Evolutionary conservation across 1,140 invertebrate species (phyloP).

Genomic region (Cepaea nemoralis): DNA sequence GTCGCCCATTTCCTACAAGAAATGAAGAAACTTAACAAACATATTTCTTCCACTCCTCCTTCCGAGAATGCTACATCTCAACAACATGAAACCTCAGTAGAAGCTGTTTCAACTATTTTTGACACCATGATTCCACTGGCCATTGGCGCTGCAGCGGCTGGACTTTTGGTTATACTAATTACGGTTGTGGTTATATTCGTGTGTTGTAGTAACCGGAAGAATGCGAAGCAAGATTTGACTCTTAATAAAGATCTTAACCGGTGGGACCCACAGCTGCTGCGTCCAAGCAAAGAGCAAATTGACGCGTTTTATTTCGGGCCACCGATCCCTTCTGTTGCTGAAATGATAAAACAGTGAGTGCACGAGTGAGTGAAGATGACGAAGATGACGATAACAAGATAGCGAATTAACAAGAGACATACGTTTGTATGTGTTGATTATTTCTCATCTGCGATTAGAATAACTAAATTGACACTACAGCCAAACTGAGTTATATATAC

Average conservation of each 20-base stretch:
- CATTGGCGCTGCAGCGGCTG: background rate
- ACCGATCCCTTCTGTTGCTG: constrained; percentile 17
- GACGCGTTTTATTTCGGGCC: constrained; percentile 23
- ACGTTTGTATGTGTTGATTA: too few relatives aligned
- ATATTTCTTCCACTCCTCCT: background rate
- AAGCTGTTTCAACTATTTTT: background rate
- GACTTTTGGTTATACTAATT: background rate
- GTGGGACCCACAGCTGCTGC: constrained; percentile 33
- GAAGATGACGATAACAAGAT: too few relatives aligned
- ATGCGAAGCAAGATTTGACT: background rate
- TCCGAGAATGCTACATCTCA: background rate
- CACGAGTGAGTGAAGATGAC: too few relatives aligned
- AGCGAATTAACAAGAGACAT: too few relatives aligned
- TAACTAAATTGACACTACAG: too few relatives aligned
- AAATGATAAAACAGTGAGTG: constrained; percentile 16
- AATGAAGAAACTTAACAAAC: background rate
- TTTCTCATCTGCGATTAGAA: too few relatives aligned
- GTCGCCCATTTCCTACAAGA: background rate
- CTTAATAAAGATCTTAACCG: constrained; percentile 26
- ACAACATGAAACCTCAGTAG: background rate
- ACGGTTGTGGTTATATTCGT: background rate
- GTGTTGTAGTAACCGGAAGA: background rate
- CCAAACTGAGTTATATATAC: too few relatives aligned
- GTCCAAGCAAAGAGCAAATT: constrained; percentile 18
- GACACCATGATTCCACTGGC: background rate